phyloP scores from a whole-genome alignment of 2,113 vertebrate species.

The Dicerorhinus sumatrensis region DNA sequence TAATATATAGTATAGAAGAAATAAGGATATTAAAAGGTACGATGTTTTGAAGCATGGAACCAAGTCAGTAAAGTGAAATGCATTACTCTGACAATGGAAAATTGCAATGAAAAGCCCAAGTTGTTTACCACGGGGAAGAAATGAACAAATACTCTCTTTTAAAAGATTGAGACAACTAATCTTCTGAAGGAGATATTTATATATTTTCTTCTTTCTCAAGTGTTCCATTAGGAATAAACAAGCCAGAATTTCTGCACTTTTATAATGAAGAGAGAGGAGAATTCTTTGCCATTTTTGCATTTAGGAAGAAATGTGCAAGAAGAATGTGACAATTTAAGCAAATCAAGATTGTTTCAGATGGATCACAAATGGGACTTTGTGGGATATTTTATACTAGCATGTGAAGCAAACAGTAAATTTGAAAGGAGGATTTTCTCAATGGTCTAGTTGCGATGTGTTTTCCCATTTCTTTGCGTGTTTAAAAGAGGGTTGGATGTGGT shows the following conservation, averaged over 20 bases:
- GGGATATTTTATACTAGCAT: conserved; percentile 83
- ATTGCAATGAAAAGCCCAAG: conserved; percentile 38
- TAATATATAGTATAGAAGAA: conserved; percentile 59
- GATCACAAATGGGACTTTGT: conserved; percentile 82
- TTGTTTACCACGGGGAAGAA: conserved; percentile 66
- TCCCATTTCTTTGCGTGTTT: conserved; percentile 82
- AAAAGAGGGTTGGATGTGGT: conserved; percentile 78
- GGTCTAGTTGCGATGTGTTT: conserved; percentile 83
- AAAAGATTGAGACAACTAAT: conserved; percentile 77
- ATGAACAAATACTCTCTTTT: conserved; percentile 71
- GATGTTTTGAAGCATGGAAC: conserved; percentile 65
- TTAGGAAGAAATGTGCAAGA: conserved; percentile 80
- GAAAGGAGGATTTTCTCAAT: conserved; percentile 82
- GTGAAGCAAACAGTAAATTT: conserved; percentile 79
- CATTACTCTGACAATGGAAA: conserved; percentile 74
- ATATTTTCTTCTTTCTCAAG: conserved; percentile 71
- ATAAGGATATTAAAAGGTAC: conserved; percentile 66
- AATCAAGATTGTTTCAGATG: conserved; percentile 82
- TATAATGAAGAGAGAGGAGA: conserved; percentile 80
- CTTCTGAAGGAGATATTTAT: conserved; percentile 80
- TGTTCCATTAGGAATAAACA: conserved; percentile 81
- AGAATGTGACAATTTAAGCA: conserved; percentile 84
- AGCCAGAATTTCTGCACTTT: conserved; percentile 59
- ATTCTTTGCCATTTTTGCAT: conserved; percentile 76
- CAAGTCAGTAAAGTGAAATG: conserved; percentile 74